A percentile compares a stretch with the other conserved stretches of the same genome.
These are phyloP conservation scores for Agapornis roseicollis DNA, from an alignment of 2,113 vertebrate species.

Conservation along the genomic window DNA sequence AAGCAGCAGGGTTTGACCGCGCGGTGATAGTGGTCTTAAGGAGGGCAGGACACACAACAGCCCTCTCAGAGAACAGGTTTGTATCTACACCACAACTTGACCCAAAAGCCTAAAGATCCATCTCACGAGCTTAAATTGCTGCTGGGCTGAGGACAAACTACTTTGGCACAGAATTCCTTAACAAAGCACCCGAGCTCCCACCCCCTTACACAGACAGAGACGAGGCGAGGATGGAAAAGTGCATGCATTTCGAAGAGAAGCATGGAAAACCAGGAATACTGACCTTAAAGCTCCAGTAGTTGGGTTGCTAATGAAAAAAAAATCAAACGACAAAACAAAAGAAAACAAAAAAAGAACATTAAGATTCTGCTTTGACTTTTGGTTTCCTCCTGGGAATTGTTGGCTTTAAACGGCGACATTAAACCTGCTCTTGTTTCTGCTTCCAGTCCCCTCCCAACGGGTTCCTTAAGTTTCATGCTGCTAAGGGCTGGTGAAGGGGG, in stretches of 20 bases:
- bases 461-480: not conserved
- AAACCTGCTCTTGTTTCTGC: not conserved
- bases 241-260: conserved; percentile 73
- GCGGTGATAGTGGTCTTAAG: fast-evolving
- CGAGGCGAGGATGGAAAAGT: not conserved
- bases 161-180: not conserved
- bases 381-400: not conserved
- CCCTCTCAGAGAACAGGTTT: not conserved
- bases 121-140: fast-evolving
- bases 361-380: conserved; percentile 35
- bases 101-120: not conserved
- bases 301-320: conserved; percentile 85
- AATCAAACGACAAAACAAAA: conserved; percentile 54
- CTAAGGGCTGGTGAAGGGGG: not conserved
- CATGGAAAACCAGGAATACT: conserved; percentile 78
- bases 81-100: not conserved
- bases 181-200: not conserved
- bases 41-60: not conserved
- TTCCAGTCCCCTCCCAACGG: conserved; percentile 1
- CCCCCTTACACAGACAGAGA: not conserved
- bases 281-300: conserved; percentile 99
- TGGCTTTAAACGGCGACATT: not conserved
- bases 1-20: not conserved
- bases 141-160: not conserved
- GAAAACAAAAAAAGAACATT: conserved; percentile 70